Conservation (phyloP, 2,797 vertebrate genomes). For the Hippoglossus hippoglossus region DNA sequence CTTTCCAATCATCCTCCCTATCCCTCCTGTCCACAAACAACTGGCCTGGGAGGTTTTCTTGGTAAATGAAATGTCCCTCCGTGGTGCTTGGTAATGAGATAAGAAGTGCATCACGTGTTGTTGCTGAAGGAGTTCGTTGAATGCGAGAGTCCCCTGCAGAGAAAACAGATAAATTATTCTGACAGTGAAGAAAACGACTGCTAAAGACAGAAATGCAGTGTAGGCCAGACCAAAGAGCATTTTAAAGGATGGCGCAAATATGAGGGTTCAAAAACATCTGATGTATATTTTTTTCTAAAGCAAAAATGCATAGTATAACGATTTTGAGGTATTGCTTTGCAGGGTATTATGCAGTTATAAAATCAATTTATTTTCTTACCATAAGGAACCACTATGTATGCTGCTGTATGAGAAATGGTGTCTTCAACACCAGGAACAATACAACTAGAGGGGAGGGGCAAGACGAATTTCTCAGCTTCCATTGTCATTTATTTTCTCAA, state of each 20-base stretch:
- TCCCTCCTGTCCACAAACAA: not conserved
- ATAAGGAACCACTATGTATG: no score
- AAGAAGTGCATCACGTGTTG: not conserved
- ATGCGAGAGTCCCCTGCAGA: not conserved
- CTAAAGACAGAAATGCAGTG: not conserved
- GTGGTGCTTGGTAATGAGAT: conserved; percentile 11
- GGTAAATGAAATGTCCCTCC: not conserved
- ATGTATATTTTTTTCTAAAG: no score
- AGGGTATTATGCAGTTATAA: not conserved
- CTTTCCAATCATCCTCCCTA: not conserved
- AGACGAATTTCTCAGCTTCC: no score
- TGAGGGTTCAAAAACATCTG: not conserved
- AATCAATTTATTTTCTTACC: no score
- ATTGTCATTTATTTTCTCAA: no score
- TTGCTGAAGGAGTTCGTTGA: not conserved
- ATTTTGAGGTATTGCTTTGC: not conserved
- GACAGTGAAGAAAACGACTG: not conserved
- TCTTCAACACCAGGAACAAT: no score
- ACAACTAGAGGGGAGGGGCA: no score
- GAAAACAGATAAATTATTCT: no score
- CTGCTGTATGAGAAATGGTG: no score
- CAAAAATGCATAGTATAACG: no score
- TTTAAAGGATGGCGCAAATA: not conserved
- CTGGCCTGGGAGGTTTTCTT: not conserved
- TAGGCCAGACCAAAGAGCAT: not conserved